Evolutionary conservation across 2,888 invertebrate species (phyloP), one percentile per base, ranked within the genome.

Genomic region (Drosophila mulleri): DNA sequence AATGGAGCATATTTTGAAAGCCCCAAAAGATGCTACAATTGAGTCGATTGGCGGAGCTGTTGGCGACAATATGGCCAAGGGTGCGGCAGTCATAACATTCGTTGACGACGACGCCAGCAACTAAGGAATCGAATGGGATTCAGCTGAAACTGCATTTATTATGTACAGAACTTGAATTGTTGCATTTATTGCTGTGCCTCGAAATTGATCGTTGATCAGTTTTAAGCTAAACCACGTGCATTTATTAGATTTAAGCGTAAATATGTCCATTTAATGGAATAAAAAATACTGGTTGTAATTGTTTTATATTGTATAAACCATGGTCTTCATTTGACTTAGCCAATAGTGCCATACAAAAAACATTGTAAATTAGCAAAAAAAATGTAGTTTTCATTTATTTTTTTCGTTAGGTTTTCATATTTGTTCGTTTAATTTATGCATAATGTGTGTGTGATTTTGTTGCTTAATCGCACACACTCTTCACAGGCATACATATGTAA

Each of bases 1-100:
- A 94, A 99, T 99, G 99, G 99, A 99, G 94, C 97, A 99, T 92
- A 96, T 98, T 16, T 96, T 99, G 16, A 96, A 96, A 82, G 97
- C 98, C 3, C 95, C 96, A 0, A 94, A 95, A 50, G 95, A 96
- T 90, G 98, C 97, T 53, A 94, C 94, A 8, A 95, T 99, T 4
- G 95, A 96, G 53, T 94, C 95, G 5, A 93, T 99, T 37, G 94
- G 93, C 7, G 96, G 95, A 88, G 95, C 95, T 93, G 94, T 69
- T 35, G 98, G 98, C 0, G 97, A 98, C 82, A 97, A 96, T 72
- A 96, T 99, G 5, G 94, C 95, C 14, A 99, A 98, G 91, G 95
- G 96, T 50, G 94, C 94, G 2, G 94, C 94, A 45, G 93, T 96
- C 60, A 94, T 96, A 8, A 91, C 94, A 48, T 94, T 96, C 68